These are phyloP conservation scores for Mesembrinibis cayennensis DNA, from an alignment of 2,113 vertebrate genomes.

Conservation along the genomic window DNA sequence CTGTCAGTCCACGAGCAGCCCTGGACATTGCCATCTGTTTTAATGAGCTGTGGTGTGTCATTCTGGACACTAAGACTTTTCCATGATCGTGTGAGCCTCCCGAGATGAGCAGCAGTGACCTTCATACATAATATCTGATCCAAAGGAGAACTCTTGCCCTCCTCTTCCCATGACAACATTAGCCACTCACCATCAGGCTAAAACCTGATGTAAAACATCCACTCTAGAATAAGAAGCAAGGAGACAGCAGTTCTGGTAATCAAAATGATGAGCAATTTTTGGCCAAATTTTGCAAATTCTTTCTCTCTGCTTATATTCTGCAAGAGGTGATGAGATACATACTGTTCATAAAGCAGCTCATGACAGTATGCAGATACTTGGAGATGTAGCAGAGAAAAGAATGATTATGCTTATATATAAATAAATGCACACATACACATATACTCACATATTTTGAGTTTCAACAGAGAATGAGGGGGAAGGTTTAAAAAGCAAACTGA, in stretches of 20 bases:
- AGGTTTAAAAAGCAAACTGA: not conserved
- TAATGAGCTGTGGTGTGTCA: not conserved
- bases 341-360: not conserved
- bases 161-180: not conserved
- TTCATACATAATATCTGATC: not conserved
- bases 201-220: not conserved
- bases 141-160: not conserved
- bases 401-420: constrained; percentile 13
- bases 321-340: not conserved
- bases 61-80: not conserved
- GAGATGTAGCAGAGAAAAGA: not conserved
- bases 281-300: not conserved
- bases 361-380: not conserved
- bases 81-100: not conserved
- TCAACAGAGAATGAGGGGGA: not conserved
- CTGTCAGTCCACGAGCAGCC: not conserved
- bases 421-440: not conserved
- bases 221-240: not conserved
- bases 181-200: not conserved
- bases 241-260: not conserved
- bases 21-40: not conserved
- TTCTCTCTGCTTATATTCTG: not conserved
- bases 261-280: not conserved
- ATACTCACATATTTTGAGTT: not conserved
- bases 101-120: not conserved